Percentiles rank a stretch among this genome's conserved stretches.
These are phyloP conservation scores for Lithophane socia DNA, from an alignment of 2,888 invertebrate genomes.

Conservation along the genomic window DNA sequence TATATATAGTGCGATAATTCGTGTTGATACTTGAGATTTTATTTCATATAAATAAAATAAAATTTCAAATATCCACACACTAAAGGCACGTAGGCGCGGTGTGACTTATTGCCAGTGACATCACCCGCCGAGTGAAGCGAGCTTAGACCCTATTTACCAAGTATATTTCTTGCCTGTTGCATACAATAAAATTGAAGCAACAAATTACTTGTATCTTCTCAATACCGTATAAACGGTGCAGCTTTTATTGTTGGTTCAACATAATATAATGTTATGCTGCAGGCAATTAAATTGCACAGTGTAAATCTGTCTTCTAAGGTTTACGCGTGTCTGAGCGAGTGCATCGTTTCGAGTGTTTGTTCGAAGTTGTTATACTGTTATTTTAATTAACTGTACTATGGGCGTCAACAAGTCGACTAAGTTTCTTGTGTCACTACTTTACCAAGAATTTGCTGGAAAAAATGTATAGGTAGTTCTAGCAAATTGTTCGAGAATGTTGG, in stretches of 20 bases:
- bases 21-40: no score
- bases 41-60: no score
- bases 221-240: neutral
- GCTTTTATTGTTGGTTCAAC: neutral
- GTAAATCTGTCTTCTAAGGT: neutral
- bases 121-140: neutral
- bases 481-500: constrained; percentile 26
- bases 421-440: constrained; percentile 57
- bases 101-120: neutral
- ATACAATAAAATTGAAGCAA: neutral
- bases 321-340: neutral
- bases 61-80: no score
- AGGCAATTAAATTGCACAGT: neutral
- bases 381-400: neutral
- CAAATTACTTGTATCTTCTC: neutral
- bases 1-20: no score
- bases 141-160: neutral
- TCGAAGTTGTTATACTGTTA: constrained; percentile 25
- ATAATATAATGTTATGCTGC: neutral
- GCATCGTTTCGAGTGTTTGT: neutral
- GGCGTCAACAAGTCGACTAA: constrained; percentile 41
- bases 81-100: neutral
- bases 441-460: constrained; percentile 56
- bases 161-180: neutral
- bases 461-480: constrained; percentile 23